Conservation (phyloP, 2,888 invertebrate genomes). For the Nemotelus nigrinus region DNA sequence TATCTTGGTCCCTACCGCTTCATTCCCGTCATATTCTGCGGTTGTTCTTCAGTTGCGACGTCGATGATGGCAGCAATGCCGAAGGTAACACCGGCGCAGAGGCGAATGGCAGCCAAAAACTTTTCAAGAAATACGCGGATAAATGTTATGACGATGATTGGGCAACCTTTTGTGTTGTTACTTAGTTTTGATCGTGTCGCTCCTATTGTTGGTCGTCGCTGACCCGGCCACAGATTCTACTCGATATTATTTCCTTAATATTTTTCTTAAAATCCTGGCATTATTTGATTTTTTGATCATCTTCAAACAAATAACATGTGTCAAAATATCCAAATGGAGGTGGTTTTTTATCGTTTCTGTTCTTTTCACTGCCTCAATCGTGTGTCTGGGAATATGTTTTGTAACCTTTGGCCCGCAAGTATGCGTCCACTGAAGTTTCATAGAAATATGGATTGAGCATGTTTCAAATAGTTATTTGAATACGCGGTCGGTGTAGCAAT, state of each 20-base stretch:
- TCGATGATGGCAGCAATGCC: constrained; percentile 38
- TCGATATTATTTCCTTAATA: constrained; percentile 33
- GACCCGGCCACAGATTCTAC: constrained; percentile 30
- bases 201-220: constrained; percentile 27
- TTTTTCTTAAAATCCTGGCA: constrained; percentile 36
- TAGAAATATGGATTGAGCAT: constrained; percentile 34
- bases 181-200: constrained; percentile 20
- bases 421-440: constrained; percentile 35
- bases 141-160: constrained; percentile 42
- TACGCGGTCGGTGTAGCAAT: not conserved
- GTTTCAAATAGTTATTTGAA: constrained; percentile 26
- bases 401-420: constrained; percentile 31
- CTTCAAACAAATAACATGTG: constrained; percentile 43
- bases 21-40: constrained; percentile 31
- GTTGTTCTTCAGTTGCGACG: constrained; percentile 29
- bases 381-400: constrained; percentile 32
- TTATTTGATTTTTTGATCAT: constrained; percentile 40
- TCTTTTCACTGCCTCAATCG: constrained; percentile 5
- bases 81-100: constrained; percentile 32
- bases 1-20: constrained; percentile 43
- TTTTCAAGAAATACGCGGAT: constrained; percentile 40
- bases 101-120: constrained; percentile 40
- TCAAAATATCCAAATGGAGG: constrained; percentile 42
- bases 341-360: constrained; percentile 17
- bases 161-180: constrained; percentile 42